These are phyloP conservation scores for Drosophila kokeensis DNA, from an alignment of 2,888 invertebrate species.

Conservation along the genomic window DNA sequence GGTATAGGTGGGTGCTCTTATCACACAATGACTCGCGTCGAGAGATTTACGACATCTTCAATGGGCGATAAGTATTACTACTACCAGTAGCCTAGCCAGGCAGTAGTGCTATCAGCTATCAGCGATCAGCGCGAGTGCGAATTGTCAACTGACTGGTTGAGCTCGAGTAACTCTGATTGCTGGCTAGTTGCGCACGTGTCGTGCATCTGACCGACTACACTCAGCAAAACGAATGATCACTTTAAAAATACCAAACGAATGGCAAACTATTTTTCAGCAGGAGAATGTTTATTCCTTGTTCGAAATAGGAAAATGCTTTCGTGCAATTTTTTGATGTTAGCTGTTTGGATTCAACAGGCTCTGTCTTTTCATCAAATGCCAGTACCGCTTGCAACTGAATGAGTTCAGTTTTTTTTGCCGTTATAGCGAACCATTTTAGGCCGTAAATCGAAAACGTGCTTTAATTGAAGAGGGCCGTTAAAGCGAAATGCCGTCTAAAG, in stretches of 20 bases:
- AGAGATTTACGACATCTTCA: conserved; percentile 52
- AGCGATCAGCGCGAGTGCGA: conserved; percentile 35
- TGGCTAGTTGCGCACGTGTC: conserved; percentile 48
- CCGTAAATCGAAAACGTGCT: too few relatives aligned
- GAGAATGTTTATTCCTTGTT: too few relatives aligned
- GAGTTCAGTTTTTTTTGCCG: too few relatives aligned
- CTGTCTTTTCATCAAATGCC: too few relatives aligned
- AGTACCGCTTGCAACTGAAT: too few relatives aligned
- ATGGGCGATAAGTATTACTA: conserved; percentile 40
- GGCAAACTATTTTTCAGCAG: neutral
- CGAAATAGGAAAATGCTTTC: too few relatives aligned
- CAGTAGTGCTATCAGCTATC: conserved; percentile 22
- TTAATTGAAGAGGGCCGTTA: too few relatives aligned
- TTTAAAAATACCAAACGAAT: neutral
- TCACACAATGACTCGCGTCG: conserved; percentile 5
- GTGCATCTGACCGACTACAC: conserved; percentile 26
- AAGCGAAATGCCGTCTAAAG: too few relatives aligned
- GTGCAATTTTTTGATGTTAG: too few relatives aligned
- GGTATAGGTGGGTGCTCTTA: conserved; percentile 14
- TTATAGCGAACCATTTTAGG: too few relatives aligned
- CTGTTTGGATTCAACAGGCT: too few relatives aligned
- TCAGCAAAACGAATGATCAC: conserved; percentile 1
- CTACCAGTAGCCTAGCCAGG: conserved; percentile 4
- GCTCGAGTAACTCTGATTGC: conserved; percentile 25
- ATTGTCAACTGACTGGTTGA: conserved; percentile 29